phyloP scores from a whole-genome alignment of 2,113 vertebrate genomes.

The Sapajus apella region DNA sequence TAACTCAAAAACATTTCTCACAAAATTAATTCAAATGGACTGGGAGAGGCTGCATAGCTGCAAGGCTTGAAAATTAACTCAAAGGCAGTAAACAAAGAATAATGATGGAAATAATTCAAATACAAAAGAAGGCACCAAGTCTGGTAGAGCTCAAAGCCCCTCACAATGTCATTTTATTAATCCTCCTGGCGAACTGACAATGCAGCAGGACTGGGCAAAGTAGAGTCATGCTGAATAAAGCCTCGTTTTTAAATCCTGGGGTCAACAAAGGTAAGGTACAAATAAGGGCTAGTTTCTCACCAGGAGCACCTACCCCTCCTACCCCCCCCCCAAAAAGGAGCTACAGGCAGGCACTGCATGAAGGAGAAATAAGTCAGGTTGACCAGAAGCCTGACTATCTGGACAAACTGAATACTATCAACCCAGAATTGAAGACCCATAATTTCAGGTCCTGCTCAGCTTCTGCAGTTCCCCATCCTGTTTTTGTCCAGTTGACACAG shows the following conservation, averaged over 20 bases:
- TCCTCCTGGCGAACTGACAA: background rate
- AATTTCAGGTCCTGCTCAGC: background rate
- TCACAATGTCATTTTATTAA: background rate
- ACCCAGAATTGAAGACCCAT: background rate
- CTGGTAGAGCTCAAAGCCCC: background rate
- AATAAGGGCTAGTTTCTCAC: background rate
- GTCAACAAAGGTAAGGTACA: background rate
- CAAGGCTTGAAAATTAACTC: conserved; percentile 22
- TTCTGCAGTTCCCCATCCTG: background rate
- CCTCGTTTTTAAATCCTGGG: background rate
- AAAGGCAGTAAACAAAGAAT: conserved; percentile 49
- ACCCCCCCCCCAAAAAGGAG: background rate
- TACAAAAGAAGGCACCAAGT: background rate
- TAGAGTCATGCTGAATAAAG: background rate
- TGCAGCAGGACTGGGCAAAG: background rate
- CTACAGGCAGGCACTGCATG: too few relatives aligned
- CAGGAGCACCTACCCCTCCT: background rate
- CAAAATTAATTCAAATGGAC: conserved; percentile 69
- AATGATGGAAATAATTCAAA: conserved; percentile 43
- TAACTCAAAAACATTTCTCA: conserved; percentile 15
- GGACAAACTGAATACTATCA: background rate
- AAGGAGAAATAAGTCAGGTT: background rate
- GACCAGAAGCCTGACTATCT: background rate
- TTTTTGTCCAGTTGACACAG: background rate
- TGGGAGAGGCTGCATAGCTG: conserved; percentile 10